phyloP scores from a whole-genome alignment of 2,797 vertebrate species.

The Aulostomus chinensis region DNA sequence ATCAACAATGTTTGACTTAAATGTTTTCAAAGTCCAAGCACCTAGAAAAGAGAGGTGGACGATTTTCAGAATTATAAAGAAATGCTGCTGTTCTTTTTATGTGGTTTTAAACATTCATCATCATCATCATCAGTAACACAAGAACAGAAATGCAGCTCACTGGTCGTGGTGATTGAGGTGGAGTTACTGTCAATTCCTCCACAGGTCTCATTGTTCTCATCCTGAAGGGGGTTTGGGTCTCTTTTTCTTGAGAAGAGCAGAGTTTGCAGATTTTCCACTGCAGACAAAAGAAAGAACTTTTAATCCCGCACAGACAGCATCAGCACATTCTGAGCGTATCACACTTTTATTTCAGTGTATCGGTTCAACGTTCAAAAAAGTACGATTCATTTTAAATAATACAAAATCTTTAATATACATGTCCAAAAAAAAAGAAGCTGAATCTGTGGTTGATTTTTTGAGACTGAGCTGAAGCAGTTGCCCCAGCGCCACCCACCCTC shows the following conservation, averaged over 20 bases:
- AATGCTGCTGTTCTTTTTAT: no score
- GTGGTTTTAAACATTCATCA: no score
- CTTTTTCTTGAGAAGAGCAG: slow-evolving; percentile 72
- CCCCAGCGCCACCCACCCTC: slow-evolving; percentile 79
- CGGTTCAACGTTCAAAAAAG: no score
- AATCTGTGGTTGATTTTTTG: no score
- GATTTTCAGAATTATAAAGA: background rate
- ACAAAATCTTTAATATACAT: no score
- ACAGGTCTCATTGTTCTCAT: slow-evolving; percentile 71
- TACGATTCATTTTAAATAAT: no score
- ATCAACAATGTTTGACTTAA: no score
- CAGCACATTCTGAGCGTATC: background rate
- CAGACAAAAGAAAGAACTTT: slow-evolving; percentile 16
- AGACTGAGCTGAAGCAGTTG: no score
- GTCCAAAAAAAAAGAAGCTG: no score
- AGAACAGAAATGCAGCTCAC: slow-evolving; percentile 75
- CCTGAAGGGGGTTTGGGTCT: slow-evolving; percentile 30
- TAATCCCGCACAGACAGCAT: slow-evolving; percentile 8
- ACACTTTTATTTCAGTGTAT: no score
- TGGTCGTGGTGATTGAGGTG: slow-evolving; percentile 43
- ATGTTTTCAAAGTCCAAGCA: no score
- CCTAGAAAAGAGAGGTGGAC: background rate
- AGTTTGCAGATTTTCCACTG: slow-evolving; percentile 88
- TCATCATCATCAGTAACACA: no score
- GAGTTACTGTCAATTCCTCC: slow-evolving; percentile 64